Conservation (phyloP, 2,888 invertebrate genomes). For the Tridacna gigas region DNA sequence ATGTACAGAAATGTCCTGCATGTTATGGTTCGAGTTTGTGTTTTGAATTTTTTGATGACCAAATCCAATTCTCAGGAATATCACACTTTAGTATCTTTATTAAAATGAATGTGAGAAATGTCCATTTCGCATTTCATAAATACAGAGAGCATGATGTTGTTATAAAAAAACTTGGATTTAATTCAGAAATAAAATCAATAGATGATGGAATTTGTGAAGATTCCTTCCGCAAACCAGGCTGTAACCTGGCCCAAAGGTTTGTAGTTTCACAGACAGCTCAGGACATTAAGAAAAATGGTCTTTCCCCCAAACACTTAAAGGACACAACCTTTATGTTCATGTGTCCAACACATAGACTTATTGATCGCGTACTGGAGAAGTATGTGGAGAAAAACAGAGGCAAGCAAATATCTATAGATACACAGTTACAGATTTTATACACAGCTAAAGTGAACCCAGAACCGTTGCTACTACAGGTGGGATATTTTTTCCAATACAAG, state of each 20-base stretch:
- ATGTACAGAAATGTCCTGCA: constrained; percentile 88
- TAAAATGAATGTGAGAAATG: constrained; percentile 89
- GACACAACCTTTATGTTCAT: constrained; percentile 77
- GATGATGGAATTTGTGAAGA: constrained; percentile 87
- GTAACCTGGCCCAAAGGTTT: constrained; percentile 86
- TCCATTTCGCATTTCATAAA: constrained; percentile 88
- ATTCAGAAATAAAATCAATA: constrained; percentile 87
- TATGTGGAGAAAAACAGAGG: constrained; percentile 82
- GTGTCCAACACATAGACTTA: constrained; percentile 84
- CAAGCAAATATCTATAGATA: constrained; percentile 56
- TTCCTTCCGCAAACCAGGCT: constrained; percentile 74
- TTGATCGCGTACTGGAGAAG: constrained; percentile 80
- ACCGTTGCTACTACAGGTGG: constrained; percentile 90
- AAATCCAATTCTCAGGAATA: constrained; percentile 85
- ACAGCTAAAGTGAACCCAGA: constrained; percentile 91
- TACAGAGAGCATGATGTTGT: constrained; percentile 87
- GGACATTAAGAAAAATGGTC: constrained; percentile 69
- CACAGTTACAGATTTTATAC: constrained; percentile 85
- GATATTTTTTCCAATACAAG: background rate
- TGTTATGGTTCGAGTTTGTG: constrained; percentile 91
- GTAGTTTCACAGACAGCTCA: constrained; percentile 69
- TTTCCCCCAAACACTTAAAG: constrained; percentile 72
- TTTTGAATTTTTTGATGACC: constrained; percentile 87
- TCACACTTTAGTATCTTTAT: constrained; percentile 85
- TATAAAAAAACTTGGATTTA: constrained; percentile 90